Conservation (phyloP, 2,797 vertebrate genomes). For the Gymnocypris eckloni region DNA sequence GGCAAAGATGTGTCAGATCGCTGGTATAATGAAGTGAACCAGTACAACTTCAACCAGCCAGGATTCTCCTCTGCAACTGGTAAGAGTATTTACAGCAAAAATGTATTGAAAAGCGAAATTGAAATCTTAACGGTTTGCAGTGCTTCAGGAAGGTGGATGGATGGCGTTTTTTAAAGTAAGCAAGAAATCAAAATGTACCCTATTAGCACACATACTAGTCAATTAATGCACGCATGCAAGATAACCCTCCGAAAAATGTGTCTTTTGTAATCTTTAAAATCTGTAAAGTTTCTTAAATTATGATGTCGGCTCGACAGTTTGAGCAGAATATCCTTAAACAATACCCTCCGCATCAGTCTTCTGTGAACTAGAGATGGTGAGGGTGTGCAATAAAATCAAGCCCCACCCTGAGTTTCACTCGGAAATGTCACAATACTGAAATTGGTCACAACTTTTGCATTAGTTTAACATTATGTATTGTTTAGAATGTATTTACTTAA, state of each 20-base stretch:
- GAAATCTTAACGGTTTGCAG: background rate
- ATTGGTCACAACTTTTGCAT: background rate
- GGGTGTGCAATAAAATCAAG: background rate
- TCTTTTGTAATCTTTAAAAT: background rate
- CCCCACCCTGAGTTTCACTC: background rate
- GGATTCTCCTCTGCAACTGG: slow-evolving; percentile 95
- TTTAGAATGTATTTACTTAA: background rate
- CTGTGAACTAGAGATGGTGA: background rate
- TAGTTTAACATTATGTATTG: background rate
- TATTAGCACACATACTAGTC: background rate
- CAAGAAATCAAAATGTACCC: background rate
- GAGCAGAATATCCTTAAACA: background rate
- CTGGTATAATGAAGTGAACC: slow-evolving; percentile 97
- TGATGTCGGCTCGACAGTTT: background rate
- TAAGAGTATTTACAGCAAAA: slow-evolving; percentile 72
- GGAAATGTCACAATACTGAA: background rate
- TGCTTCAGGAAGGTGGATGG: background rate
- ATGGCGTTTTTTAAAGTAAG: background rate
- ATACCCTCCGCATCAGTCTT: background rate
- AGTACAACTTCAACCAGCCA: slow-evolving; percentile 93
- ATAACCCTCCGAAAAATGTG: too few relatives aligned
- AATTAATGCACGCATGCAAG: too few relatives aligned
- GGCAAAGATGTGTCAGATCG: slow-evolving; percentile 94
- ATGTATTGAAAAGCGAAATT: too few relatives aligned
- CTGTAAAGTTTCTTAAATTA: background rate